Conservation (phyloP, 2,888 invertebrate species). For the Orchesellides sinensis region DNA sequence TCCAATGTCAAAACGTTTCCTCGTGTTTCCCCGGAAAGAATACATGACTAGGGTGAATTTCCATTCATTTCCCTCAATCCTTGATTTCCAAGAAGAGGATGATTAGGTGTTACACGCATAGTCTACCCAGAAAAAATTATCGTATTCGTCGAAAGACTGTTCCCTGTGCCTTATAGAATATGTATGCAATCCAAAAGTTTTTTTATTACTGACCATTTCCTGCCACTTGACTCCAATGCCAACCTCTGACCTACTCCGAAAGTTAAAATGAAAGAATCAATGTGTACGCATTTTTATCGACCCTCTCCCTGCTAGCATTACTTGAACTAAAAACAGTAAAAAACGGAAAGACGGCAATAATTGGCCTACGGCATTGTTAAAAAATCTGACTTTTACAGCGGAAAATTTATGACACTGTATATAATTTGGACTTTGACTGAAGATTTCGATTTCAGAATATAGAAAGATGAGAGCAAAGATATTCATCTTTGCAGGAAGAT, state of each 20-base stretch:
- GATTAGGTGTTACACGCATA: too few relatives aligned
- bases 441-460: neutral
- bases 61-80: too few relatives aligned
- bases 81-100: too few relatives aligned
- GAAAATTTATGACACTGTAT: constrained; percentile 47
- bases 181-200: too few relatives aligned
- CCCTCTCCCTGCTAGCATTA: constrained; percentile 3
- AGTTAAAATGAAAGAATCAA: neutral
- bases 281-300: constrained; percentile 27
- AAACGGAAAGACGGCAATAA: constrained; percentile 11
- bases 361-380: constrained; percentile 16
- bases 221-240: constrained; percentile 34
- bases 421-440: constrained; percentile 4
- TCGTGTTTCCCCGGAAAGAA: too few relatives aligned
- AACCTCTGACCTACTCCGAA: constrained; percentile 45
- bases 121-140: too few relatives aligned
- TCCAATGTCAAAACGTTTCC: too few relatives aligned
- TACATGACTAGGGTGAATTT: too few relatives aligned
- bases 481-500: neutral
- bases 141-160: too few relatives aligned
- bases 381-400: constrained; percentile 7
- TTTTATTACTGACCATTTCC: neutral
- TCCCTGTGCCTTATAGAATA: too few relatives aligned
- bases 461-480: neutral
- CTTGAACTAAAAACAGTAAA: constrained; percentile 18